phyloP scores from a whole-genome alignment of 2,888 invertebrate species.

The Sesia apiformis region DNA sequence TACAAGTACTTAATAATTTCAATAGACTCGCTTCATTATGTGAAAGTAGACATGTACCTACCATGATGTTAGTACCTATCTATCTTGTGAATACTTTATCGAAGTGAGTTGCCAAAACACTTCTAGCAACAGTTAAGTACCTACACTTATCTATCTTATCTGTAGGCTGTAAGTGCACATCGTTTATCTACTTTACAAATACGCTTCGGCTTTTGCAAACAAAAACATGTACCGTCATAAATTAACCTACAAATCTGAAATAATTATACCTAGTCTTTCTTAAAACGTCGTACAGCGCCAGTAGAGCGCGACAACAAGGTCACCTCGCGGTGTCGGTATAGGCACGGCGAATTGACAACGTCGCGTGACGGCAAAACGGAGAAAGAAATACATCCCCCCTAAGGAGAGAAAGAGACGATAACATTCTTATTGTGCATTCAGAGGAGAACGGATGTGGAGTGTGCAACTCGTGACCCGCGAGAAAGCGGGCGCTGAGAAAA shows the following conservation, averaged over 20 bases:
- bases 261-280: constrained; percentile 38
- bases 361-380: constrained; percentile 32
- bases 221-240: constrained; percentile 19
- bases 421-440: constrained; percentile 56
- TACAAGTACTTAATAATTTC: no score
- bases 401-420: constrained; percentile 33
- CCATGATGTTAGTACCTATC: no score
- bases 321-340: constrained; percentile 32
- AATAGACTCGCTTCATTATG: no score
- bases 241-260: constrained; percentile 31
- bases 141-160: no score
- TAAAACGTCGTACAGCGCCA: constrained; percentile 6
- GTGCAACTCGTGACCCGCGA: constrained; percentile 64
- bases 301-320: constrained; percentile 57
- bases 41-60: no score
- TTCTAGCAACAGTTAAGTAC: no score
- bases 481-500: constrained; percentile 53
- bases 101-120: no score
- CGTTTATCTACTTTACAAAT: not conserved
- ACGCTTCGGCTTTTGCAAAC: constrained; percentile 2
- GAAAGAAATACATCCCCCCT: constrained; percentile 13
- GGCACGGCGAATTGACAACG: constrained; percentile 45
- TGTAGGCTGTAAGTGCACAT: not conserved
- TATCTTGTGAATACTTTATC: no score
- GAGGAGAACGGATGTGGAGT: constrained; percentile 61